Evolutionary conservation across 2,888 invertebrate species (phyloP).

Genomic region (Stegophylla sp.): DNA sequence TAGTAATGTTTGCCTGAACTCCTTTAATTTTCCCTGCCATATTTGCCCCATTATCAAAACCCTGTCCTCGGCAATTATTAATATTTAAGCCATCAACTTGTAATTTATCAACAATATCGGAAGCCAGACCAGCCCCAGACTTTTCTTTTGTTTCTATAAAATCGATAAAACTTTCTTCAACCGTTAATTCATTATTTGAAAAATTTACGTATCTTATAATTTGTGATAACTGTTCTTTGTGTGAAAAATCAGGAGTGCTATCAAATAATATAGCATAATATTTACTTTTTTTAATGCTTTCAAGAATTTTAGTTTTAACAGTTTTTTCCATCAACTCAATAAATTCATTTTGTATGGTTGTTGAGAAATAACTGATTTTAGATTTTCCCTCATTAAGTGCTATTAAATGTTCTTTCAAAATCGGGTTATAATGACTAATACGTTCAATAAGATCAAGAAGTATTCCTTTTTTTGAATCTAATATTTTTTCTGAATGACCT

Average conservation of each 20-base stretch:
- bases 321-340: conserved; percentile 5
- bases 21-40: too few species aligned
- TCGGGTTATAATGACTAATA: conserved; percentile 20
- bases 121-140: too few species aligned
- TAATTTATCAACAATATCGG: too few species aligned
- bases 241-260: not conserved
- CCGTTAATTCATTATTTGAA: too few species aligned
- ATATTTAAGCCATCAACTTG: too few species aligned
- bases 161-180: too few species aligned
- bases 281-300: not conserved
- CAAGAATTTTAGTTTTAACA: conserved; percentile 18
- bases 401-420: not conserved
- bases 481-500: not conserved
- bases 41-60: too few species aligned
- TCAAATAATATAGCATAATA: conserved; percentile 6
- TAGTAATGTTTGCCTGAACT: conserved; percentile 1
- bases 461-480: conserved; percentile 5
- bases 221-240: too few species aligned
- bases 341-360: conserved; percentile 9
- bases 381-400: not conserved
- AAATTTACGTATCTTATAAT: too few species aligned
- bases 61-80: too few species aligned
- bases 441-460: conserved; percentile 11
- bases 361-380: conserved; percentile 4
- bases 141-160: too few species aligned